phyloP scores from a whole-genome alignment of 1,140 invertebrate species.

The Hyphantria cunea region DNA sequence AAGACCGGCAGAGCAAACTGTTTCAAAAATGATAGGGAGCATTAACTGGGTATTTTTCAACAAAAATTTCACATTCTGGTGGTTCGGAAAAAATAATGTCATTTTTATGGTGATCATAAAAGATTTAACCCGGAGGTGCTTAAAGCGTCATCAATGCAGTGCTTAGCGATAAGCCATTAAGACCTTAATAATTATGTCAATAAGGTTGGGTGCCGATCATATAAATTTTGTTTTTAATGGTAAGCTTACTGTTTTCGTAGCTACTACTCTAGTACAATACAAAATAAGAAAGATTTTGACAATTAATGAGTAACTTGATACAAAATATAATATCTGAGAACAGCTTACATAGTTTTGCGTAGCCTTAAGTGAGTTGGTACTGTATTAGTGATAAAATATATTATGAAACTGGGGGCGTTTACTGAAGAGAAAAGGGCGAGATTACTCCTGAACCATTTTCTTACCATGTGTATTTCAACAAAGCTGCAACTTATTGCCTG shows the following conservation, averaged over 20 bases:
- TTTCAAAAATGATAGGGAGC: not conserved
- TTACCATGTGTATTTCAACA: too few relatives aligned
- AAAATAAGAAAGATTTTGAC: constrained; percentile 4
- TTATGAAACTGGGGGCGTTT: too few relatives aligned
- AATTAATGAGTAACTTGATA: constrained; percentile 8
- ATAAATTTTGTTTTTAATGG: constrained; percentile 18
- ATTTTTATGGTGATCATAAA: constrained; percentile 47
- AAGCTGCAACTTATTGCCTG: too few relatives aligned
- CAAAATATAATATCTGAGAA: constrained; percentile 23
- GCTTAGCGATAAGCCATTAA: constrained; percentile 24
- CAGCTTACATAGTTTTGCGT: constrained; percentile 19
- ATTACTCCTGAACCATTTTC: too few relatives aligned
- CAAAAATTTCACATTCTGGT: constrained; percentile 25
- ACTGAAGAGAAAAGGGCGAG: too few relatives aligned
- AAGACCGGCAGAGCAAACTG: not conserved
- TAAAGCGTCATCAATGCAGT: constrained; percentile 38
- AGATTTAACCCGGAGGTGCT: constrained; percentile 36
- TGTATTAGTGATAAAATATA: too few relatives aligned
- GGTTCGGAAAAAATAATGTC: constrained; percentile 36
- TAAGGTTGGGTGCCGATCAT: constrained; percentile 31
- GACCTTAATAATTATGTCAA: constrained; percentile 20
- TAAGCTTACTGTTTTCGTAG: constrained; percentile 29
- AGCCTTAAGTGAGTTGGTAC: too few relatives aligned
- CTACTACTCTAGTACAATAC: not conserved
- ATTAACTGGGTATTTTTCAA: not conserved